Evolutionary conservation across 2,888 invertebrate genomes (phyloP).

Genomic region (Tromatobia lineatoria): DNA sequence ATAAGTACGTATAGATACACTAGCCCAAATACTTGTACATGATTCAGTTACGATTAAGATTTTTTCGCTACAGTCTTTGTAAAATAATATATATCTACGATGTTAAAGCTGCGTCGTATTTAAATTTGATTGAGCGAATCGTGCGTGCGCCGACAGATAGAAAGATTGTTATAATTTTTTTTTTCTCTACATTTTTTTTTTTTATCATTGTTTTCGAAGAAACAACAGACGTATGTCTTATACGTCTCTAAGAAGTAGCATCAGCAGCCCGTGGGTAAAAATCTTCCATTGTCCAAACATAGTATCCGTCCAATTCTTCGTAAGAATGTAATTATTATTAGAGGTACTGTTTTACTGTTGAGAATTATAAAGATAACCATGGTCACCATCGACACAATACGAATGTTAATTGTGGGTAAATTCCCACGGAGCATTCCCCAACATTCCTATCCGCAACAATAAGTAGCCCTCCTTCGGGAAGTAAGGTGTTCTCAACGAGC

Average conservation of each 20-base stretch:
- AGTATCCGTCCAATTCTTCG: conserved; percentile 78
- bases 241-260: conserved; percentile 37
- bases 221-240: conserved; percentile 40
- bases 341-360: conserved; percentile 80
- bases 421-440: conserved; percentile 82
- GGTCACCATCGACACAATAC: conserved; percentile 80
- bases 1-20: conserved; percentile 38
- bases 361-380: conserved; percentile 83
- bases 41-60: conserved; percentile 75
- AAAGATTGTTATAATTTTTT: conserved; percentile 16
- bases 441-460: conserved; percentile 72
- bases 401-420: conserved; percentile 85
- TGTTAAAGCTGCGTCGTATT: conserved; percentile 30
- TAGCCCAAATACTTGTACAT: conserved; percentile 73
- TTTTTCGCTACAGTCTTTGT: conserved; percentile 71
- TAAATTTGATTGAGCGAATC: conserved; percentile 19
- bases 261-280: conserved; percentile 67
- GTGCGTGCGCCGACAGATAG: conserved; percentile 9
- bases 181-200: conserved; percentile 22
- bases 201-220: conserved; percentile 13
- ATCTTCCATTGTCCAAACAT: conserved; percentile 68
- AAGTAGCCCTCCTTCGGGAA: conserved; percentile 70
- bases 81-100: conserved; percentile 74
- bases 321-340: conserved; percentile 82
- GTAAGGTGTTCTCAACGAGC: conserved; percentile 64